Conservation (phyloP, 2,797 vertebrate species). For the Podarcis siculus region DNA sequence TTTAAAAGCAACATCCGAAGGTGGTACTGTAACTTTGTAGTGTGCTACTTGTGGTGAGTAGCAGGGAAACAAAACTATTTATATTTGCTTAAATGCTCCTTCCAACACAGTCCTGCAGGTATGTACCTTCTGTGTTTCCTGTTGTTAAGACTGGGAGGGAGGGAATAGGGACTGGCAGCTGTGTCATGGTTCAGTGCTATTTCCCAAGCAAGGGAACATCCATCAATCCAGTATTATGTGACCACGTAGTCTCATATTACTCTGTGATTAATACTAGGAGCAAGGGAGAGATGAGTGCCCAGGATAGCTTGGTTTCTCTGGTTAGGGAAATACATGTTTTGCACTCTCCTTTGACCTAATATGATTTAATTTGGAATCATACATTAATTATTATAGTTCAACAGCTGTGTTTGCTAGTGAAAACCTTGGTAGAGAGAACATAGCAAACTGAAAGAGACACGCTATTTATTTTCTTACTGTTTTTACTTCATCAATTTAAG, state of each 20-base stretch:
- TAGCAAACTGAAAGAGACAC: neutral
- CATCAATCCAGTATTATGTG: neutral
- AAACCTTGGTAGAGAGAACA: neutral
- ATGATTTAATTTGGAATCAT: neutral
- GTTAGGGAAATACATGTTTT: neutral
- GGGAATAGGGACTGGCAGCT: neutral
- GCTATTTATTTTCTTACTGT: neutral
- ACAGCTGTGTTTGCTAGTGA: neutral
- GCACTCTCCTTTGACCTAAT: neutral
- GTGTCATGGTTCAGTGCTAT: neutral
- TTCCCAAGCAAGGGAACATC: neutral
- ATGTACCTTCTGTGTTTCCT: neutral
- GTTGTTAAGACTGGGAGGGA: neutral
- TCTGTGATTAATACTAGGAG: neutral
- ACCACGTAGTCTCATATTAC: neutral
- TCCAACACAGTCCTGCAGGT: neutral
- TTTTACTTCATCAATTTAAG: neutral
- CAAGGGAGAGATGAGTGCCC: neutral
- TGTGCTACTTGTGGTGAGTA: neutral
- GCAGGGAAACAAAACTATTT: neutral
- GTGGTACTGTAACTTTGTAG: neutral
- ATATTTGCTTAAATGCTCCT: neutral
- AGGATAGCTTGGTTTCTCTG: neutral
- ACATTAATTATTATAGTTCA: neutral
- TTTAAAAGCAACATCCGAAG: conserved; percentile 23